Base-by-base conservation (phyloP, 30 jellyfish, hydroid and myxozoan species). In the Catostylus mosaicus region DNA sequence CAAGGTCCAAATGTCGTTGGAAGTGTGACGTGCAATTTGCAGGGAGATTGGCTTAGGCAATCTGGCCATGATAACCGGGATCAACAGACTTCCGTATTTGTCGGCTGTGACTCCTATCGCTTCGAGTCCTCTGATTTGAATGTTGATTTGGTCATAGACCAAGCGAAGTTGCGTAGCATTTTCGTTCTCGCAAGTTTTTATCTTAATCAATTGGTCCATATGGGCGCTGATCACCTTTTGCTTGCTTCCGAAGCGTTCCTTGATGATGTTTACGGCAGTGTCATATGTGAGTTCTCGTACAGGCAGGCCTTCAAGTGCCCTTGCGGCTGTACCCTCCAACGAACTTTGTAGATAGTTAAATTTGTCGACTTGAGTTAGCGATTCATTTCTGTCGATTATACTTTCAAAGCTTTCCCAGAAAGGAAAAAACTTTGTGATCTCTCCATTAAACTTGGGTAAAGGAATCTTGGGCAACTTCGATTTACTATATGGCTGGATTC, bases 1-100 rank as follows among this genome's bases (percentile, higher is more conserved):
- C 7, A 77, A 51, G 27, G 77, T 81, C 97, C 97, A 82, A 33
- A 43, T 48, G 77, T 89, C 92, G 3, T 75, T 88, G 10, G 73
- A 34, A 16, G 68, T 64, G 45, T 89, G 68, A 20, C 95, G 47
- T 19, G 87, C 78, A 1, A 88, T 86, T 61, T 71, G 77, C 14
- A 82, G 18, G 16, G 77, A 51, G 9, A 82, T 52, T 38, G 62
- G 83, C 9, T 36, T 77, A n/a, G 95, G 90, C 66, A 81, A 62
- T 35, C 77, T 36, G 24, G 37, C 45, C 79, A 81, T 51, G 54
- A 59, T 59, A 26, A 59, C 32, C 16, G 73, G 72, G 30, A 59
- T 8, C 47, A 10, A 63, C 4, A 10, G 30, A 23, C 43, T 31
- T 12, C 75, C 75, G 30, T 68, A 68, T 23, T 33, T 34, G 56